Conservation (phyloP, 2,888 invertebrate species). For the Cryptus viduatorius region DNA sequence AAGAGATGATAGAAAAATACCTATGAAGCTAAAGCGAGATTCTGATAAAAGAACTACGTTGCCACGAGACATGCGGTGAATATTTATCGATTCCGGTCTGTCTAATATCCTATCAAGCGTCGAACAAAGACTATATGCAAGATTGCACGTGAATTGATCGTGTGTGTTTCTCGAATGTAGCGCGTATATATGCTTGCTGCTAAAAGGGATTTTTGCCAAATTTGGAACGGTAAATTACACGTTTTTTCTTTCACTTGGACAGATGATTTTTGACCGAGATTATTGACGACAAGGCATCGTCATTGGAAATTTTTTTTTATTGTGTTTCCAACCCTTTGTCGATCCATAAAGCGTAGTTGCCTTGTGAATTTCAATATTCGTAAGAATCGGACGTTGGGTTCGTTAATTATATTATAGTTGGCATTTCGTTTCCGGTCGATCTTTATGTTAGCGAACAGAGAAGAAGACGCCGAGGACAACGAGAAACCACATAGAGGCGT, state of each 20-base stretch:
- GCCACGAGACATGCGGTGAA: conserved; percentile 77
- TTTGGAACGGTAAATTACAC: conserved; percentile 23
- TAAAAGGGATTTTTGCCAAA: conserved; percentile 36
- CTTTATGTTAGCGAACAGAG: neutral
- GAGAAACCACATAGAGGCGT: conserved; percentile 40
- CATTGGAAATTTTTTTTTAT: neutral
- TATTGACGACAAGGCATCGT: neutral
- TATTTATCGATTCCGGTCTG: conserved; percentile 76
- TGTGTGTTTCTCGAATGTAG: conserved; percentile 14
- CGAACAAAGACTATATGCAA: conserved; percentile 31
- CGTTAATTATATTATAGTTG: neutral
- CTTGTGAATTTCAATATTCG: neutral
- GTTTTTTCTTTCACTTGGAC: neutral
- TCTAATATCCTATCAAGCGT: conserved; percentile 69
- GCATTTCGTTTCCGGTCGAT: neutral
- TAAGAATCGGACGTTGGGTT: neutral
- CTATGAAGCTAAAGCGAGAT: conserved; percentile 41
- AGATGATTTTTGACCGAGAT: conserved; percentile 6
- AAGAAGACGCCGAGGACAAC: conserved; percentile 28
- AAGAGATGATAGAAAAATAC: conserved; percentile 43
- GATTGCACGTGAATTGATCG: conserved; percentile 54
- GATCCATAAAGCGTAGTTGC: neutral
- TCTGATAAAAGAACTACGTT: conserved; percentile 62
- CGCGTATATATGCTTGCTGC: conserved; percentile 8
- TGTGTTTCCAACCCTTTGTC: neutral